phyloP scores from a whole-genome alignment of 2,888 invertebrate genomes.

The Alviniconcha strummeri region DNA sequence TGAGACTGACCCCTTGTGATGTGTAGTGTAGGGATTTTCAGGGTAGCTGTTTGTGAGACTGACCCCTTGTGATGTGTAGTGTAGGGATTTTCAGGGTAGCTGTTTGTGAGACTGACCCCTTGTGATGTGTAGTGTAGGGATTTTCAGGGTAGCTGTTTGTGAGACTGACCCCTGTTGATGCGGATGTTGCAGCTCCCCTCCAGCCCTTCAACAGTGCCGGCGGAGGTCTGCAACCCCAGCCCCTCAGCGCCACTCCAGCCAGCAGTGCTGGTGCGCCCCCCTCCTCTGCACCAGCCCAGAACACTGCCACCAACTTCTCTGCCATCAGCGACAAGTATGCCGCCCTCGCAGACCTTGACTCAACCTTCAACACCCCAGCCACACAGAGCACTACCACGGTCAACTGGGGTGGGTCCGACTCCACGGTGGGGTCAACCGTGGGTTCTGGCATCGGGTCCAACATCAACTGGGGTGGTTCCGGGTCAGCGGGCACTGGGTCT shows the following conservation, averaged over 20 bases:
- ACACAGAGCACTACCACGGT: constrained; percentile 37
- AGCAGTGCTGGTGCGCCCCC: constrained; percentile 30
- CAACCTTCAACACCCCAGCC: constrained; percentile 73
- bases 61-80: too few species aligned
- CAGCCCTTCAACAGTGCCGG: constrained; percentile 47
- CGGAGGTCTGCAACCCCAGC: constrained; percentile 28
- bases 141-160: too few species aligned
- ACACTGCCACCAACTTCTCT: constrained; percentile 33
- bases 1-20: too few species aligned
- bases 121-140: too few species aligned
- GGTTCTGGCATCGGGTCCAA: neutral
- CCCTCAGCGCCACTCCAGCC: constrained; percentile 25
- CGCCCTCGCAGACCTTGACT: constrained; percentile 93
- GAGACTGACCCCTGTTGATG: too few species aligned
- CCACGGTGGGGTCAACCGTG: neutral
- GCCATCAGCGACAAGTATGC: constrained; percentile 89
- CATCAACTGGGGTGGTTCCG: constrained; percentile 6
- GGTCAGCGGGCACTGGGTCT: neutral
- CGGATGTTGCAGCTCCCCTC: constrained; percentile 49
- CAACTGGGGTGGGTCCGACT: constrained; percentile 52
- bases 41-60: too few species aligned
- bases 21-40: too few species aligned
- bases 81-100: too few species aligned
- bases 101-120: too few species aligned
- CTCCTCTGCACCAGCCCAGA: constrained; percentile 25